Percentiles rank a stretch among this genome's conserved stretches.
Evolutionary conservation across 2,113 vertebrate species (phyloP).

Genomic region (Gambusia affinis): DNA sequence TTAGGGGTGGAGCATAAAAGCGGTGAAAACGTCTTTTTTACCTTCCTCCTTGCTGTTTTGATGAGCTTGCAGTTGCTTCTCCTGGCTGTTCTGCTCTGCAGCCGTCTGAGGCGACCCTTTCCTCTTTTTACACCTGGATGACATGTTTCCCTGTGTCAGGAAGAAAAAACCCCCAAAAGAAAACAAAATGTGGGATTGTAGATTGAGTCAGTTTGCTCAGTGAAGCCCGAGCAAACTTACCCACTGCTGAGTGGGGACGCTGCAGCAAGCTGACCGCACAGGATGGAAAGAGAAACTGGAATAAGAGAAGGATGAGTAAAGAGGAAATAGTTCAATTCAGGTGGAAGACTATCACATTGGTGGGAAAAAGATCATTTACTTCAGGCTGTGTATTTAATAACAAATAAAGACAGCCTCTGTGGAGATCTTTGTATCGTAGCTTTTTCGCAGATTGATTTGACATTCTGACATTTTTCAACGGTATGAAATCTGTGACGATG

Average conservation of each 20-base stretch:
- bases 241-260: conserved; percentile 1
- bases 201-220: background rate
- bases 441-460: too few species aligned
- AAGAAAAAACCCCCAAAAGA: too few species aligned
- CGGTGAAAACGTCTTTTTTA: background rate
- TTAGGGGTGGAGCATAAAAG: background rate
- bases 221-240: conserved; percentile 6
- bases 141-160: background rate
- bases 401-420: too few species aligned
- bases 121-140: background rate
- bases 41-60: background rate
- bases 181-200: background rate
- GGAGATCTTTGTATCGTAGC: too few species aligned
- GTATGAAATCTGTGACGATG: too few species aligned
- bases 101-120: background rate
- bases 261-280: background rate
- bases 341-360: background rate
- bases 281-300: background rate
- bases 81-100: background rate
- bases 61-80: background rate
- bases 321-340: background rate
- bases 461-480: too few species aligned
- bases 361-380: too few species aligned
- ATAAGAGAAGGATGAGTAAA: conserved; percentile 36
- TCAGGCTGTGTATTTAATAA: too few species aligned